A percentile compares a stretch with the other conserved stretches of the same genome.
These are phyloP conservation scores for Resseliella maxima DNA, from an alignment of 2,888 invertebrate species.

Conservation along the genomic window DNA sequence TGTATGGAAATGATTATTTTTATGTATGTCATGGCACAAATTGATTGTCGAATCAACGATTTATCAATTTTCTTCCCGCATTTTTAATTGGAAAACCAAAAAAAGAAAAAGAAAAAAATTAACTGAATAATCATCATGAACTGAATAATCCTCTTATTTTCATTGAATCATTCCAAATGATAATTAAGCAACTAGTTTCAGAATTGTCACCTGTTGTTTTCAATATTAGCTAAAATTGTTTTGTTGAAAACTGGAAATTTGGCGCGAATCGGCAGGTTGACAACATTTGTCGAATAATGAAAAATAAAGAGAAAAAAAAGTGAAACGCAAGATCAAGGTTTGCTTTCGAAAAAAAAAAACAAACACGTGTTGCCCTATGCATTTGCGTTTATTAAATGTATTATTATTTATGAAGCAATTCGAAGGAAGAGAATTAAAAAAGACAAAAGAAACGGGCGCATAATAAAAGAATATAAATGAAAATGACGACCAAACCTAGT, in stretches of 20 bases:
- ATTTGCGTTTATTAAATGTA: background rate
- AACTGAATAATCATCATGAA: no score
- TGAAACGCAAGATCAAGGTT: background rate
- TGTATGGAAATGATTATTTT: background rate
- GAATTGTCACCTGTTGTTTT: no score
- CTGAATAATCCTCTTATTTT: no score
- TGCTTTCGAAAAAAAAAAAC: background rate
- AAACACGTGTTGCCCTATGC: background rate
- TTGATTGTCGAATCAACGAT: background rate
- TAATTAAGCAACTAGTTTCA: no score
- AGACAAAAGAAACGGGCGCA: conserved; percentile 11
- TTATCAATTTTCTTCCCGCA: background rate
- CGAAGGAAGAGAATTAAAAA: background rate
- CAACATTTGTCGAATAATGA: background rate
- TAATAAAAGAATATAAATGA: background rate
- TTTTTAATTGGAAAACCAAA: background rate
- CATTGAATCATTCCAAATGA: no score
- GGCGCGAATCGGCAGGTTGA: background rate
- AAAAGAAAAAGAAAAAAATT: no score
- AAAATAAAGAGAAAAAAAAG: background rate
- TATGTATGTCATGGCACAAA: conserved; percentile 34
- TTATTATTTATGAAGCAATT: conserved; percentile 32
- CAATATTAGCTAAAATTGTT: background rate
- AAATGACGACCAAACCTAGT: conserved; percentile 48
- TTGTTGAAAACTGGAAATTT: background rate